A percentile compares a stretch with the other conserved stretches of the same genome.
Evolutionary conservation across 2,888 invertebrate species (phyloP).

Genomic region (Melanchra persicariae): DNA sequence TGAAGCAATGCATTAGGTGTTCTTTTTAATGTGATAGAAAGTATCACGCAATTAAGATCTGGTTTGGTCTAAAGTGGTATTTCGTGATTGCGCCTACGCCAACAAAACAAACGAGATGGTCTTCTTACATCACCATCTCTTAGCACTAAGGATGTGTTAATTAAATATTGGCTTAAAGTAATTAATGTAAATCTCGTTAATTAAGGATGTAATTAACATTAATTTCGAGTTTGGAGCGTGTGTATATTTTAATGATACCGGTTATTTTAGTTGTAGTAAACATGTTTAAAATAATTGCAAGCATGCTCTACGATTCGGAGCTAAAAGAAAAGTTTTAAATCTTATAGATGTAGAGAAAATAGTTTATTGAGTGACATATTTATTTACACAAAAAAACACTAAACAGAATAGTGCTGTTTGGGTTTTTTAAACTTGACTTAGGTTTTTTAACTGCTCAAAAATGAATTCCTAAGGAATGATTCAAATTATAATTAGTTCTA

Average conservation of each 20-base stretch:
- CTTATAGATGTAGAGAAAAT: not conserved
- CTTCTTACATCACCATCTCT: not conserved
- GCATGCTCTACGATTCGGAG: no score
- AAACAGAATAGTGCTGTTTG: no score
- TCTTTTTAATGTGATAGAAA: not conserved
- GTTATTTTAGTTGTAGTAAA: slow-evolving; percentile 19
- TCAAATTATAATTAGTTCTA: no score
- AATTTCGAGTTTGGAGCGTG: slow-evolving; percentile 3
- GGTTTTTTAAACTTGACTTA: no score
- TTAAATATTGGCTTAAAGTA: slow-evolving; percentile 39
- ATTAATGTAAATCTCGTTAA: slow-evolving; percentile 25
- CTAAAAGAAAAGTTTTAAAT: no score
- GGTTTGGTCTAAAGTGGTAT: not conserved
- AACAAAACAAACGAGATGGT: not conserved
- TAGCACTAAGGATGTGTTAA: slow-evolving; percentile 38
- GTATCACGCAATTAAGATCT: not conserved
- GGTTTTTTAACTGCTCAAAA: no score
- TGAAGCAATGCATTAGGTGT: not conserved
- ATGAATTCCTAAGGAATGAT: no score
- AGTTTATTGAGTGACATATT: not conserved
- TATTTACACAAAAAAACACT: no score
- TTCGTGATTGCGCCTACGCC: not conserved
- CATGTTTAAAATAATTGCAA: slow-evolving; percentile 9
- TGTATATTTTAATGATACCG: slow-evolving; percentile 11
- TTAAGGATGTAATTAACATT: slow-evolving; percentile 42